Base-by-base conservation (phyloP, 2,113 vertebrate genomes). In the Mohoua ochrocephala region DNA sequence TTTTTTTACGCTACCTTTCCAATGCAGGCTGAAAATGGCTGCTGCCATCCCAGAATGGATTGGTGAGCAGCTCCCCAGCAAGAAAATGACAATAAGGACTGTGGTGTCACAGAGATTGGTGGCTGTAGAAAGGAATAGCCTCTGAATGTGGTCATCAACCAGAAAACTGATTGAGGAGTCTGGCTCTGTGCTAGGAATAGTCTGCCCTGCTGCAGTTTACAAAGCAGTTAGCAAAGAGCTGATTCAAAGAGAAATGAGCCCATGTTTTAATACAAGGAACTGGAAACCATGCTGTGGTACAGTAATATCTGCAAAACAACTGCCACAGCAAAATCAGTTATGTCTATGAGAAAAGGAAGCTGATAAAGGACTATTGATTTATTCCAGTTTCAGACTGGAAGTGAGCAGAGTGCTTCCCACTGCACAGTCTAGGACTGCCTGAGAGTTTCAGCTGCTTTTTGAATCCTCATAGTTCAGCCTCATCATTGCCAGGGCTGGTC, bases 191-290 rank as follows among this genome's bases (percentile, higher is more conserved):
- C 60, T 90, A 70, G 60, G 71, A 91, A 86, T 88, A 93, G 63
- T 84, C 85, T 90, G 59, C 52, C 73, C 87, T 54, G 33, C 23
- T 83, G 52, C 39, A 83, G 68, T 75, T 88, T 50, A 70, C 5
- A 26, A 47, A 93, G 61, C 68, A 87, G 61, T 49, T 42, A 85
- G 67, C 47, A 70, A 93, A 91, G 68, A 96, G 83, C 85, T 94
- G 87, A 94, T 95, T 88, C 67, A 80, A 59, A 42, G 35, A 93
- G 70, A 84, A 93, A 90, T 3, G 3, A 96, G 42, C 15, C 74
- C 5, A 4, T 39, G 60, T 74, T 84, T 60, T 59, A 83, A 77
- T 2, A 92, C 30, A 44, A 31, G 44, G 52, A 88, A 75, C 82
- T 84, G 52, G 63, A 86, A 85, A 86, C n/a, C 0, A 1, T 53